Evolutionary conservation across 2,888 invertebrate genomes (phyloP).

Genomic region (Agrenia bidenticulata): DNA sequence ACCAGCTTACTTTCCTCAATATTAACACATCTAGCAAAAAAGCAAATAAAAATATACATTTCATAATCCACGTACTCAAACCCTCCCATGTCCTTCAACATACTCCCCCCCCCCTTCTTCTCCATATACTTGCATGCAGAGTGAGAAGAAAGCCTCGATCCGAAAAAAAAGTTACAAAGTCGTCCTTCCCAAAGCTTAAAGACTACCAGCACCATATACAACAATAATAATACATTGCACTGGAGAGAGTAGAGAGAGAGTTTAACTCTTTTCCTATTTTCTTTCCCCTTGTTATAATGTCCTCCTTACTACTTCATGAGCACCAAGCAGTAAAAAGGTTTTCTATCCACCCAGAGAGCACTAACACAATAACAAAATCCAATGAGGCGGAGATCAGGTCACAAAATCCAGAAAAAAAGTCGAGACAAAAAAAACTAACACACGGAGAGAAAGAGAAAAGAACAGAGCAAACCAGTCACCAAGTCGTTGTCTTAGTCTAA

Average conservation of each 20-base stretch:
- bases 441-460: neutral
- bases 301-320: slow-evolving; percentile 3
- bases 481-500: slow-evolving; percentile 14
- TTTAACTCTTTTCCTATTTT: slow-evolving; percentile 5
- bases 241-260: neutral
- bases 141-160: no score
- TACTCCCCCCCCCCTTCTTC: no score
- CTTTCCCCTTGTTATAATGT: neutral
- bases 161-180: neutral
- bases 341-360: neutral
- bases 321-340: slow-evolving; percentile 8
- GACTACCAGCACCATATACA: neutral
- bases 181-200: slow-evolving; percentile 2
- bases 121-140: no score
- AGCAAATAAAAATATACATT: no score
- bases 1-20: no score
- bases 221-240: neutral
- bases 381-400: slow-evolving; percentile 25
- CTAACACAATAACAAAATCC: slow-evolving; percentile 10
- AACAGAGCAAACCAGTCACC: slow-evolving; percentile 9
- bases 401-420: slow-evolving; percentile 20
- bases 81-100: no score
- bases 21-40: no score
- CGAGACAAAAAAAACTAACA: slow-evolving; percentile 9
- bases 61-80: no score